Conservation (phyloP, 1,140 invertebrate genomes). For the Trachymyrmex septentrionalis region DNA sequence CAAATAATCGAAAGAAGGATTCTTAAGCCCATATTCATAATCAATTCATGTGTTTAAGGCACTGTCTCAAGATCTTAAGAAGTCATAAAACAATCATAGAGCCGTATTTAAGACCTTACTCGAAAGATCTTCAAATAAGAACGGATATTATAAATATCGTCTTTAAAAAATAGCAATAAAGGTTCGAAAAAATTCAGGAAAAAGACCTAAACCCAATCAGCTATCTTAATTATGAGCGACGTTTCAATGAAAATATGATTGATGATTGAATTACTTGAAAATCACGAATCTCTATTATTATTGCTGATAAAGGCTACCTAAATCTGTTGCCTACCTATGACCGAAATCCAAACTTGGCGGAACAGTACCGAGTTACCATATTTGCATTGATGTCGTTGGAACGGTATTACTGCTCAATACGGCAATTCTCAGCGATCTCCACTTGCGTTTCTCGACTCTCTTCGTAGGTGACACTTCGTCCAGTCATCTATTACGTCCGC, state of each 20-base stretch:
- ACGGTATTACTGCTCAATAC: not conserved
- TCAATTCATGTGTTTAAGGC: too few relatives aligned
- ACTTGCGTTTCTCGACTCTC: constrained; percentile 19
- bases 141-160: too few relatives aligned
- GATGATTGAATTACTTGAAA: not conserved
- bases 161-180: not conserved
- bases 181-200: not conserved
- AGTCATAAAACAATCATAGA: too few relatives aligned
- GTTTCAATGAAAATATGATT: not conserved
- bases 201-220: not conserved
- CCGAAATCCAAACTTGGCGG: not conserved
- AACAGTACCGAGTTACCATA: not conserved
- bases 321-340: not conserved
- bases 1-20: not conserved
- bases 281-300: not conserved
- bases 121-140: too few relatives aligned
- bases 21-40: not conserved
- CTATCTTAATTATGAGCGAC: not conserved
- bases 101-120: too few relatives aligned
- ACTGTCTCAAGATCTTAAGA: too few relatives aligned
- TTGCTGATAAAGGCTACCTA: not conserved
- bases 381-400: not conserved
- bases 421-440: not conserved
- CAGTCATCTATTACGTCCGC: constrained; percentile 44
- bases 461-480: constrained; percentile 56